Evolutionary conservation across 2,113 vertebrate species (phyloP).

Genomic region (Procapra przewalskii): DNA sequence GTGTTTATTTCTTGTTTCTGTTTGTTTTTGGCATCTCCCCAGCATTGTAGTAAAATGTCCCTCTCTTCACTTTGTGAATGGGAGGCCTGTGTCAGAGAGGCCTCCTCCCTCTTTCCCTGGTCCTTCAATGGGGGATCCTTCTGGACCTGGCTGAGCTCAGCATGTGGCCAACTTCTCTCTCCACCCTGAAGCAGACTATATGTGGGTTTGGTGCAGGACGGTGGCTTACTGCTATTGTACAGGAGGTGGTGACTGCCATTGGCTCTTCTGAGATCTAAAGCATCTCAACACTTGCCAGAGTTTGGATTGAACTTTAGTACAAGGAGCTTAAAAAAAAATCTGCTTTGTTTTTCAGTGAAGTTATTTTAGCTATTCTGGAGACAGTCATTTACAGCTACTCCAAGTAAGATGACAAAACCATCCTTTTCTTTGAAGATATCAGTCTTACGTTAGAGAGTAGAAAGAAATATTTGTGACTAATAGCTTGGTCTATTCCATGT

Average conservation of each 20-base stretch:
- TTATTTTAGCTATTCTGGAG: not conserved
- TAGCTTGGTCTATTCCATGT: not conserved
- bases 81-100: not conserved
- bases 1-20: constrained; percentile 66
- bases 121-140: not conserved
- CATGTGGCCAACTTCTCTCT: constrained; percentile 53
- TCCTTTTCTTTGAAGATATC: not conserved
- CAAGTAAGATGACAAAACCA: not conserved
- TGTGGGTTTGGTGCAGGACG: not conserved
- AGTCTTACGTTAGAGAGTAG: not conserved
- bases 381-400: not conserved
- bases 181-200: constrained; percentile 55
- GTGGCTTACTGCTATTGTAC: not conserved
- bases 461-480: not conserved
- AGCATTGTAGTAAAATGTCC: not conserved
- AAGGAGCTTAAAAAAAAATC: not conserved
- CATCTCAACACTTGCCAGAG: not conserved
- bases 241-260: not conserved
- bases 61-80: constrained; percentile 48
- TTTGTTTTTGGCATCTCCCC: constrained; percentile 55
- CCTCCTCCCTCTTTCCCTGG: not conserved
- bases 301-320: not conserved
- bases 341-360: not conserved
- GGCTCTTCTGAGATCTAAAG: not conserved
- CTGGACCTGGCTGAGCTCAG: constrained; percentile 48